Conservation (phyloP, 2,113 vertebrate species). For the Otis tarda region DNA sequence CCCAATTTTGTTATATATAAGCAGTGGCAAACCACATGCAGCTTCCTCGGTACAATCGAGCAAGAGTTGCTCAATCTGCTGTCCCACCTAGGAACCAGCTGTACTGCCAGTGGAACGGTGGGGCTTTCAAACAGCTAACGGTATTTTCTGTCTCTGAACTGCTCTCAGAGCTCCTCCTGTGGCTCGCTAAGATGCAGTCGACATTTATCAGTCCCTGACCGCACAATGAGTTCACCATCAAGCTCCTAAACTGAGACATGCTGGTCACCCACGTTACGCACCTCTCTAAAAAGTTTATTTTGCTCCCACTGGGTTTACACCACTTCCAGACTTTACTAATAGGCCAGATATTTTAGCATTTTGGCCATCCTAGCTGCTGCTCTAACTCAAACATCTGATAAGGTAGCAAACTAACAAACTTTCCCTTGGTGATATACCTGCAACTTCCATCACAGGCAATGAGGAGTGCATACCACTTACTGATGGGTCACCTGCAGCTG, state of each 20-base stretch:
- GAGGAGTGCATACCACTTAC: not conserved
- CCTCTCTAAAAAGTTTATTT: not conserved
- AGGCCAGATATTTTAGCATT: not conserved
- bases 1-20: not conserved
- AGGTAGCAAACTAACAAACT: not conserved
- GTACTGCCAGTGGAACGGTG: accelerated
- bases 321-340: not conserved
- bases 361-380: not conserved
- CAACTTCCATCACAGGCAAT: not conserved
- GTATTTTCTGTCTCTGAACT: not conserved
- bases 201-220: not conserved
- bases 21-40: not conserved
- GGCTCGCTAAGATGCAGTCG: not conserved
- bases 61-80: not conserved
- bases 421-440: not conserved
- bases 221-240: not conserved
- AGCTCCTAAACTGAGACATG: not conserved
- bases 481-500: not conserved
- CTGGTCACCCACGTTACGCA: not conserved
- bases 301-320: not conserved
- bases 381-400: not conserved
- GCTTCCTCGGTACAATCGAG: not conserved
- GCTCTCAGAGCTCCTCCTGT: not conserved
- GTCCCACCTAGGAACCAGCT: not conserved
- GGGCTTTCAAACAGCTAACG: not conserved